Percentiles rank a stretch among this genome's conserved stretches.
Conservation (phyloP, 1,140 invertebrate genomes). For the Neodiprion pinetum region DNA sequence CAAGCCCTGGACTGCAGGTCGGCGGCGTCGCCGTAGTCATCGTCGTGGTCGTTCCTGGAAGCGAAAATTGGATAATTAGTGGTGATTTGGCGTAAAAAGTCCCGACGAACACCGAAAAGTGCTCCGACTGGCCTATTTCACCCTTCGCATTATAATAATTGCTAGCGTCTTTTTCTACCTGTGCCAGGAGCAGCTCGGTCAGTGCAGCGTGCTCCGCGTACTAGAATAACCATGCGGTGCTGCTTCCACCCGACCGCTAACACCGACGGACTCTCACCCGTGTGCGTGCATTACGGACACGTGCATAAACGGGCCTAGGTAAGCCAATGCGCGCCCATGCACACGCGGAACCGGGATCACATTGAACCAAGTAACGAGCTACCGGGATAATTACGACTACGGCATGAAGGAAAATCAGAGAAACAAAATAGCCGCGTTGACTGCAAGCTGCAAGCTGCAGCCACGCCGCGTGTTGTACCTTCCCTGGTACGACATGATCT, state of each 20-base stretch:
- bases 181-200: neutral
- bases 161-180: conserved; percentile 7
- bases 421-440: neutral
- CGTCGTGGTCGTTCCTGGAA: conserved; percentile 4
- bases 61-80: conserved; percentile 7
- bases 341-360: too few relatives aligned
- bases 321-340: neutral
- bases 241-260: neutral
- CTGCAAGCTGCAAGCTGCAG: neutral
- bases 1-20: neutral
- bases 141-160: conserved; percentile 7
- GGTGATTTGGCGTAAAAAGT: conserved; percentile 7
- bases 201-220: neutral
- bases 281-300: neutral
- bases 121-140: conserved; percentile 6
- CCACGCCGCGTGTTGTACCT: neutral
- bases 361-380: neutral
- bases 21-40: neutral
- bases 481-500: too few relatives aligned
- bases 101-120: conserved; percentile 6
- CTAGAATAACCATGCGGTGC: neutral
- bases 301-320: neutral
- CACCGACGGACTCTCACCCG: neutral
- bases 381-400: neutral
- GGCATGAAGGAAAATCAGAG: neutral